Conservation (phyloP, 2,888 invertebrate genomes). For the Tridacna crocea region DNA sequence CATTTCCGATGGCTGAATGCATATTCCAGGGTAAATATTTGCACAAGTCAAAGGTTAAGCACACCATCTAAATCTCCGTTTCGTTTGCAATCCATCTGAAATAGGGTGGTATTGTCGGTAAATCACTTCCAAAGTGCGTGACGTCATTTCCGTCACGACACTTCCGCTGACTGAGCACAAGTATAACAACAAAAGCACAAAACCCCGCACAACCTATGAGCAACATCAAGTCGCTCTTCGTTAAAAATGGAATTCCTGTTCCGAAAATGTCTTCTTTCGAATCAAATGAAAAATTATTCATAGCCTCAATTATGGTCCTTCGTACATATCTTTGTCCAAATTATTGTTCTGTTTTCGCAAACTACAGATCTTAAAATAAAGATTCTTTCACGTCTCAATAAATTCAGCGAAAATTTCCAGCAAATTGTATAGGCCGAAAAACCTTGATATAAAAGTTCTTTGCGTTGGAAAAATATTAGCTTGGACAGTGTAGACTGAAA, state of each 20-base stretch:
- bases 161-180: conserved; percentile 17
- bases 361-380: too few relatives aligned
- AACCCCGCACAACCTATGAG: conserved; percentile 16
- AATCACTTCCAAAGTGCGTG: conserved; percentile 17
- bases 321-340: too few relatives aligned
- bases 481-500: too few relatives aligned
- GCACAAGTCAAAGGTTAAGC: too few relatives aligned
- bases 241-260: conserved; percentile 22
- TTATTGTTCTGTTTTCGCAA: too few relatives aligned
- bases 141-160: conserved; percentile 25
- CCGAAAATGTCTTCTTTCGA: conserved; percentile 18
- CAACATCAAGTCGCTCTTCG: conserved; percentile 12
- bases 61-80: not conserved
- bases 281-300: conserved; percentile 5
- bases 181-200: conserved; percentile 22
- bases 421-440: too few relatives aligned
- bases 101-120: not conserved
- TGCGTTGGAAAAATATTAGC: too few relatives aligned
- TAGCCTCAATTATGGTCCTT: not conserved
- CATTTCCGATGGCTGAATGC: conserved; percentile 5
- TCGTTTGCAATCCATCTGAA: conserved; percentile 25
- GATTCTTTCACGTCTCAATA: too few relatives aligned
- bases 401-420: too few relatives aligned
- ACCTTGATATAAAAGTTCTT: too few relatives aligned
- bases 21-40: too few relatives aligned